These are phyloP conservation scores for Chaenodraco wilsoni DNA, from an alignment of 2,797 vertebrate species.

Conservation along the genomic window DNA sequence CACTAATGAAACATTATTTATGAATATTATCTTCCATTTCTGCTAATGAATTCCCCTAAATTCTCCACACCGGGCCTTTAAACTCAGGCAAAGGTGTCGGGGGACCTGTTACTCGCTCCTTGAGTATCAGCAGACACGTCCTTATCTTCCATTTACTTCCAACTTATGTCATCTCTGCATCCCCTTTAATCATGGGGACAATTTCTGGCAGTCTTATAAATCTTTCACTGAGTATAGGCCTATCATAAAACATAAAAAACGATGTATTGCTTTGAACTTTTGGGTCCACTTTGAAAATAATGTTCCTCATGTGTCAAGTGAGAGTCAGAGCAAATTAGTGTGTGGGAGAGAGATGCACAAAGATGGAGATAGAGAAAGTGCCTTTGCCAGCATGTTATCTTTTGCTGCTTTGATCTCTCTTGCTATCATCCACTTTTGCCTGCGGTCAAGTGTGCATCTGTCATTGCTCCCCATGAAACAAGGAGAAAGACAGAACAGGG, in stretches of 20 bases:
- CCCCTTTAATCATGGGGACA: constrained; percentile 32
- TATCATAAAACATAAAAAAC: constrained; percentile 23
- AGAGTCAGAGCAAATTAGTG: constrained; percentile 13
- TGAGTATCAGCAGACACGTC: background rate
- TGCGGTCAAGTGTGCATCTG: constrained; percentile 68
- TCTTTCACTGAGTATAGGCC: constrained; percentile 25
- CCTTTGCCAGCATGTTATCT: constrained; percentile 31
- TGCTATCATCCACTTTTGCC: constrained; percentile 62
- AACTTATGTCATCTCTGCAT: constrained; percentile 23
- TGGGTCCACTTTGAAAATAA: constrained; percentile 40
- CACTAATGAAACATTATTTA: too few species aligned
- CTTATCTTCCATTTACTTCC: constrained; percentile 5
- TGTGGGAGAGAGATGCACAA: constrained; percentile 26
- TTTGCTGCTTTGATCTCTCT: constrained; percentile 62
- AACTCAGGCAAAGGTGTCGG: background rate
- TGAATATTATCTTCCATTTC: too few species aligned
- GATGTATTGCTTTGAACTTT: constrained; percentile 35
- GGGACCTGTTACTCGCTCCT: background rate
- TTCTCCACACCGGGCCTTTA: background rate
- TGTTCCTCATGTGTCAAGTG: constrained; percentile 19
- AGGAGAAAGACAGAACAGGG: constrained; percentile 56
- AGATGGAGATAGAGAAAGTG: constrained; percentile 22
- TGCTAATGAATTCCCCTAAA: too few species aligned
- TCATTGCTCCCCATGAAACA: constrained; percentile 64
- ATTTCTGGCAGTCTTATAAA: constrained; percentile 31